Evolutionary conservation across 1,140 invertebrate genomes (phyloP).

Genomic region (Maniola jurtina): DNA sequence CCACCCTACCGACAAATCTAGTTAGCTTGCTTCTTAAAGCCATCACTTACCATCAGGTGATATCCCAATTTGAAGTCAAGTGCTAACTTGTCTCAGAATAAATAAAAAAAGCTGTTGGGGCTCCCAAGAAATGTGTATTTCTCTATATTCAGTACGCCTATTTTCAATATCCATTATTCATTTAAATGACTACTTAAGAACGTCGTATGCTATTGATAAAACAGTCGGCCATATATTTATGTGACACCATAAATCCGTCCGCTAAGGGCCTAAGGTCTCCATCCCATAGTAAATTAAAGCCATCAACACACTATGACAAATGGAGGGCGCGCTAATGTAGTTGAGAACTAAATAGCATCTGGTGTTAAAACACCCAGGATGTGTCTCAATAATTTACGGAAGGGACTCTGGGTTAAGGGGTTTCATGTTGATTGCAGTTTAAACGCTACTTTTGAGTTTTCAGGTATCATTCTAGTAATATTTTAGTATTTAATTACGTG

Average conservation of each 20-base stretch:
- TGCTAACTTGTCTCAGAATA: no score
- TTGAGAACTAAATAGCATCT: constrained; percentile 59
- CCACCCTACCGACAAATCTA: no score
- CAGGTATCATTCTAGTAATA: no score
- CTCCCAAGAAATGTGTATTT: no score
- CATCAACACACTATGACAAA: constrained; percentile 64
- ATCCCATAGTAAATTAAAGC: constrained; percentile 53
- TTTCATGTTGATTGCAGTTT: background rate
- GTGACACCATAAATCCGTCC: constrained; percentile 57
- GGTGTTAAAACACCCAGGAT: constrained; percentile 48
- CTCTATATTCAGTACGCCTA: background rate
- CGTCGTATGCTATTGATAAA: constrained; percentile 1
- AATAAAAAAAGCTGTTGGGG: no score
- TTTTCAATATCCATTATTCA: constrained; percentile 2
- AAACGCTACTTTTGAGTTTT: background rate
- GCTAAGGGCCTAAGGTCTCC: constrained; percentile 33
- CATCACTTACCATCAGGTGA: no score
- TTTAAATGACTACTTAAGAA: constrained; percentile 2
- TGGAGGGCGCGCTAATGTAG: constrained; percentile 54
- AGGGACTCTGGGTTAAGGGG: background rate
- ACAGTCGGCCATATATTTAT: constrained; percentile 24
- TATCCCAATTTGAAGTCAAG: no score
- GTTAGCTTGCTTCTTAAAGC: no score
- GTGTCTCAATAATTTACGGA: constrained; percentile 22
- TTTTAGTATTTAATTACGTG: no score